A percentile compares a stretch with the other conserved stretches of the same genome.
phyloP scores from a whole-genome alignment of 2,888 invertebrate species.

The Caenorhabditis macrosperma region DNA sequence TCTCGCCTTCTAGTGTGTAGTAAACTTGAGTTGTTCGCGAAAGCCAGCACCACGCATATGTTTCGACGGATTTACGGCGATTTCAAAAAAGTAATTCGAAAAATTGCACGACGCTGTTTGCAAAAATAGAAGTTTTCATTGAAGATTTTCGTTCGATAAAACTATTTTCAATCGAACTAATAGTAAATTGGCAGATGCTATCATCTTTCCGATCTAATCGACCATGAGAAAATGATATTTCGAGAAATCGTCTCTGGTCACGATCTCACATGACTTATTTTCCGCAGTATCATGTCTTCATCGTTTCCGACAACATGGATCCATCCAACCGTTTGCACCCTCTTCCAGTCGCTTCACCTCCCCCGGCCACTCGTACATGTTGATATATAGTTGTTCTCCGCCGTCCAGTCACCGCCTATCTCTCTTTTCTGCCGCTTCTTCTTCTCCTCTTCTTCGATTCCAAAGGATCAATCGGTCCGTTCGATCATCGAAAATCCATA shows the following conservation, averaged over 20 bases:
- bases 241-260: not conserved
- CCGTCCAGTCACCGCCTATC: constrained; percentile 19
- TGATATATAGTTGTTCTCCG: constrained; percentile 55
- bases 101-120: no score
- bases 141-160: not conserved
- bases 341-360: not conserved
- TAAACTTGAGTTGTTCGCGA: not conserved
- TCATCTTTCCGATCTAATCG: not conserved
- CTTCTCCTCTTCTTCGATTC: constrained; percentile 19
- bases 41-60: not conserved
- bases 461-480: constrained; percentile 38
- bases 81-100: not conserved
- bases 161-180: not conserved
- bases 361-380: constrained; percentile 37
- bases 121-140: no score
- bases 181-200: not conserved
- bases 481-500: constrained; percentile 44
- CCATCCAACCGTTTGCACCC: not conserved
- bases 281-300: not conserved
- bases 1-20: not conserved
- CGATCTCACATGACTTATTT: not conserved
- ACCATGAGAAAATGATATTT: not conserved
- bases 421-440: constrained; percentile 23
- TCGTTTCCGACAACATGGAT: not conserved
- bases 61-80: not conserved